Base-by-base conservation (phyloP, 2,113 vertebrate genomes). In the Peucedramus taeniatus region DNA sequence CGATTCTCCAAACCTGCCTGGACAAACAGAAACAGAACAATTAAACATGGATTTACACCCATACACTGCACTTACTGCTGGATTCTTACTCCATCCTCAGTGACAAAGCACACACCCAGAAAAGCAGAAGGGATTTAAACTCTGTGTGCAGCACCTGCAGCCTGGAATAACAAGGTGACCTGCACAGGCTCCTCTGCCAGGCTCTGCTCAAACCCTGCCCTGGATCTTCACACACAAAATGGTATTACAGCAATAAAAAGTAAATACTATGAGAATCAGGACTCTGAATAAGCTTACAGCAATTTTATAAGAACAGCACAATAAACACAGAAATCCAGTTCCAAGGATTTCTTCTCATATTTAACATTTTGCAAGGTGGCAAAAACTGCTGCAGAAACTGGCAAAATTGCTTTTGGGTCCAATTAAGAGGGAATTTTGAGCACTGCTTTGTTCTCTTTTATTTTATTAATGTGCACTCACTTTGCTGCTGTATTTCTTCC, bases 1-100 rank as follows among this genome's bases (percentile, higher is more conserved):
- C 97, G 98, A 94, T 99, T 99, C 95, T 99, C 99, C 97, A 99
- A 97, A 17, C 99, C 99, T 13, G 99, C 98, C 99, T 99, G 56
- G 53, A 92, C 81, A 84, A 42, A 74, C 16, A 37, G 40, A 8
- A 64, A 27, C 1, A 66, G 5, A 44, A 57, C 33, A n/a, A 21
- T 51, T 17, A 49, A 0, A 2, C 15, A 13, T 1, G 21, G 31
- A 13, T 42, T 63, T 21, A 45, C 83, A 50, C 7, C 49, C 9
- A 33, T 0, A 5, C 10, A 8, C 0, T 9, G 33, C 3, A 2
- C 31, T 56, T 21, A 16, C 39, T 69, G 64, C 24, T 24, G 30
- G 17, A 16, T 7, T 56, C 63, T 8, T 9, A 6, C 26, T 23
- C 42, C 37, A 10, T 3, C 10, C n/a, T 6, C 19, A 4, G 50